A percentile compares a stretch with the other conserved stretches of the same genome.
Evolutionary conservation across 1,140 invertebrate genomes (phyloP).

Genomic region (Leptopilina clavipes): DNA sequence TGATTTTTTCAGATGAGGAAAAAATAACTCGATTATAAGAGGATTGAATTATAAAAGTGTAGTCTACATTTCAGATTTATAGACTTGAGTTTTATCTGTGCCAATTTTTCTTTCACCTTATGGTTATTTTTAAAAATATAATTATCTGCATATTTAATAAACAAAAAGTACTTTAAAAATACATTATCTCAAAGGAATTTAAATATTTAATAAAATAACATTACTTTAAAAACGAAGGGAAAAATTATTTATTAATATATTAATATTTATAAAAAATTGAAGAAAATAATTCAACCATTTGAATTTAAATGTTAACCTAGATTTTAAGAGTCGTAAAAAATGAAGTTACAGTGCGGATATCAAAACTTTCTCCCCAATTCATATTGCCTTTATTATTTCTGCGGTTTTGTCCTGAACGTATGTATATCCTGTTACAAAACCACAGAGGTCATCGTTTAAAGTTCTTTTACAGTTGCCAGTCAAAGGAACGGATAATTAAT

Average conservation of each 20-base stretch:
- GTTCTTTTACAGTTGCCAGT: neutral
- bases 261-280: neutral
- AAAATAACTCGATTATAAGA: too few relatives aligned
- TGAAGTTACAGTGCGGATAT: neutral
- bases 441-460: constrained; percentile 13
- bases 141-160: too few relatives aligned
- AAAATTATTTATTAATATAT: neutral
- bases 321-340: constrained; percentile 2
- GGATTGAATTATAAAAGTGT: too few relatives aligned
- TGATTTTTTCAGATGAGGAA: too few relatives aligned
- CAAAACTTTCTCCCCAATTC: constrained; percentile 17
- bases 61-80: too few relatives aligned
- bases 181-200: too few relatives aligned
- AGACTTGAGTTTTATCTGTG: too few relatives aligned
- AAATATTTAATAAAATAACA: too few relatives aligned
- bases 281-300: neutral
- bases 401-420: constrained; percentile 4
- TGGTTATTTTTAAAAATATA: neutral
- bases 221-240: too few relatives aligned
- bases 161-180: too few relatives aligned
- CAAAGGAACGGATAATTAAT: neutral
- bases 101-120: neutral
- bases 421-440: constrained; percentile 11
- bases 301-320: neutral
- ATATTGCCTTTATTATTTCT: constrained; percentile 13